phyloP scores from a whole-genome alignment of 2,113 vertebrate species.

The Xenopus tropicalis region UCB_Xtro_10.0 CM004447.2:93994001-93994500 shows the following conservation, averaged over 20 bases:
- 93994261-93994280: constrained; percentile 37
- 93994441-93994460: too few species aligned
- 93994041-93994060: too few species aligned
- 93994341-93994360: constrained; percentile 20
- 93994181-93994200: constrained; percentile 36
- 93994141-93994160: constrained; percentile 21
- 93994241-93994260: constrained; percentile 35
- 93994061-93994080: neutral
- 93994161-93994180: constrained; percentile 34
- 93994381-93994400: constrained; percentile 16
- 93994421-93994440: too few species aligned
- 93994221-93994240: constrained; percentile 41
- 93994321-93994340: constrained; percentile 29
- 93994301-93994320: constrained; percentile 36
- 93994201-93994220: constrained; percentile 35
- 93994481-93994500: too few species aligned
- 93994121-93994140: constrained; percentile 9
- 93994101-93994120: constrained; percentile 10
- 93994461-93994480: too few species aligned
- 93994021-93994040: too few species aligned
- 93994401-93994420: neutral
- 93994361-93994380: constrained; percentile 26
- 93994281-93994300: constrained; percentile 33
- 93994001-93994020: too few species aligned
- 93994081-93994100: neutral